Conservation (phyloP, 2,113 vertebrate genomes). For the Engystomops pustulosus region DNA sequence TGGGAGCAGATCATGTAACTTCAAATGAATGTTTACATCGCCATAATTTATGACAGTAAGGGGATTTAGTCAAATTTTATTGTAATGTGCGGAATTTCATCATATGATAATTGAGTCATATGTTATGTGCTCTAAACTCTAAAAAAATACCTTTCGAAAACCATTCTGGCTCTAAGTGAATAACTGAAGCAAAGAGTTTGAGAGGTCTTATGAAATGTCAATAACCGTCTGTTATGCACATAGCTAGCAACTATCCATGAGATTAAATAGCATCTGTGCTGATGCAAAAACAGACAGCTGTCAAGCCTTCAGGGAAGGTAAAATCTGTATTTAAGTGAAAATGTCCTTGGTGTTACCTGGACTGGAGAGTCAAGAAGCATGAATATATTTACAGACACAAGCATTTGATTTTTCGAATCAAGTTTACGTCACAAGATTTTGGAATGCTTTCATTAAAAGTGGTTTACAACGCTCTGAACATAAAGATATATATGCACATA, state of each 20-base stretch:
- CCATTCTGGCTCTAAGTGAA: constrained; percentile 12
- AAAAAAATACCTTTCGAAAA: not conserved
- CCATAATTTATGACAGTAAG: not conserved
- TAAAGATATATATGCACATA: too few relatives aligned
- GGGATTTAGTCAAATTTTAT: not conserved
- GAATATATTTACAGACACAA: constrained; percentile 11
- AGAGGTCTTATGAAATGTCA: constrained; percentile 52
- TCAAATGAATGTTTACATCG: not conserved
- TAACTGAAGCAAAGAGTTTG: not conserved
- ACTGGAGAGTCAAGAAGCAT: constrained; percentile 22
- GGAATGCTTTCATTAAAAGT: not conserved
- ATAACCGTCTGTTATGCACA: constrained; percentile 55
- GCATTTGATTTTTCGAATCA: not conserved
- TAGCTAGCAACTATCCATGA: constrained; percentile 57
- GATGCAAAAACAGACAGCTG: constrained; percentile 58
- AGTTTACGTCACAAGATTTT: not conserved
- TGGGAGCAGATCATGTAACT: not conserved
- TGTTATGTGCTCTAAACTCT: not conserved
- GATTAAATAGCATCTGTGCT: constrained; percentile 61
- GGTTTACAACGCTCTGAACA: too few relatives aligned
- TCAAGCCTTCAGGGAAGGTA: constrained; percentile 60
- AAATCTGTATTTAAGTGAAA: constrained; percentile 53
- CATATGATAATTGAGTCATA: constrained; percentile 4
- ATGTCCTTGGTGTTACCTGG: constrained; percentile 59
- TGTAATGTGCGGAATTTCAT: not conserved